These are phyloP conservation scores for Platynereis dumerilii DNA, from an alignment of 2,888 invertebrate species.

Conservation along the genomic window DNA sequence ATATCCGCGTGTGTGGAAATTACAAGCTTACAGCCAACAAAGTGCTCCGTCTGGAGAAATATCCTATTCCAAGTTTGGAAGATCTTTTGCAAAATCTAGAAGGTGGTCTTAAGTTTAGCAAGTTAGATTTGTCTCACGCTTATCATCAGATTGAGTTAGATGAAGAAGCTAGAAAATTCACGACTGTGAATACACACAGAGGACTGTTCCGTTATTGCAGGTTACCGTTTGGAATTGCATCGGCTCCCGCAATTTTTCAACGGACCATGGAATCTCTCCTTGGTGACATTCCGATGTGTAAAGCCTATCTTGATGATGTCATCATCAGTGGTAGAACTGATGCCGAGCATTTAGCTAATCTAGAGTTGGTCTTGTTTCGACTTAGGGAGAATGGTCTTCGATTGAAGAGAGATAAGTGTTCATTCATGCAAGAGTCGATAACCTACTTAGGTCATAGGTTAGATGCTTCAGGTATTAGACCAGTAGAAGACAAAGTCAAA, in stretches of 20 bases:
- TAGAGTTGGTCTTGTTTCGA: background rate
- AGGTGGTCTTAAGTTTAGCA: constrained; percentile 9
- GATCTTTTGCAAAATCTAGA: background rate
- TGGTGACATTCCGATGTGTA: background rate
- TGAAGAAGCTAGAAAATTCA: constrained; percentile 8
- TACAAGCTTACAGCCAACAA: too few relatives aligned
- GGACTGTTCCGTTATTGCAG: too few relatives aligned
- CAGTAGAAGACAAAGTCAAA: too few relatives aligned
- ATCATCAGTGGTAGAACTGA: background rate
- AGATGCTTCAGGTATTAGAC: too few relatives aligned
- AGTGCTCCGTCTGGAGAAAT: background rate
- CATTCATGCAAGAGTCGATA: too few relatives aligned
- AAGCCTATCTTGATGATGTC: constrained; percentile 1
- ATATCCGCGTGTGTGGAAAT: too few relatives aligned
- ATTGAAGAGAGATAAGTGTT: too few relatives aligned
- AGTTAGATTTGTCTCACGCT: constrained; percentile 7
- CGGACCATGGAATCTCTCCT: constrained; percentile 6
- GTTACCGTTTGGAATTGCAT: too few relatives aligned
- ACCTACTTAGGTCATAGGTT: too few relatives aligned
- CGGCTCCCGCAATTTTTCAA: too few relatives aligned
- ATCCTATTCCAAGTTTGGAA: constrained; percentile 10
- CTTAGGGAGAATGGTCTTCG: too few relatives aligned
- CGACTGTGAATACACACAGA: too few relatives aligned
- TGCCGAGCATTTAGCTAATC: background rate
- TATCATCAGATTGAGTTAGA: constrained; percentile 7